Conservation (phyloP, 2,113 vertebrate genomes). For the Willisornis vidua region DNA sequence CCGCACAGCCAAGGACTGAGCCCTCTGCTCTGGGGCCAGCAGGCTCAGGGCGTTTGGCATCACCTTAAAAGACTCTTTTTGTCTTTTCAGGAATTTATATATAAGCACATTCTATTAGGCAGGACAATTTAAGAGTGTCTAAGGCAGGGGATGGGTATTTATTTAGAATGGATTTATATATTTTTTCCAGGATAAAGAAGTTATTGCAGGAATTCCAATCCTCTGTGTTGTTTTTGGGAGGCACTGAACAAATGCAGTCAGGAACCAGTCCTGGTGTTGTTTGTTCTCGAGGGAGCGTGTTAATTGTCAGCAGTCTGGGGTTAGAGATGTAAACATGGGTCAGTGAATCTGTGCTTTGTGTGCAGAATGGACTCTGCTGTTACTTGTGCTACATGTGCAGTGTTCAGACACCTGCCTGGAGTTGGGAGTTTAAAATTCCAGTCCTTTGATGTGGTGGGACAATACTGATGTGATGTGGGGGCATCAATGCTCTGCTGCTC, state of each 20-base stretch:
- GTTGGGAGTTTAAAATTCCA: background rate
- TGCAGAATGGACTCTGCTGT: rapidly evolving
- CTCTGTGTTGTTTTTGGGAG: background rate
- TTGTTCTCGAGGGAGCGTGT: no score
- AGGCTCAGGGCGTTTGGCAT: background rate
- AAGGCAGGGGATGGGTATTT: background rate
- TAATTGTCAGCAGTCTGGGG: background rate
- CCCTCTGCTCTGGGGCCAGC: rapidly evolving
- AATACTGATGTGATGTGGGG: background rate
- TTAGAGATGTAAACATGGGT: no score
- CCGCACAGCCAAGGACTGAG: conserved; percentile 69
- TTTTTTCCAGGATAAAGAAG: background rate
- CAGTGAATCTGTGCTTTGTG: rapidly evolving
- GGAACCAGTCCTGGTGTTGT: background rate
- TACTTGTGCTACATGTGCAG: rapidly evolving
- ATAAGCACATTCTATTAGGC: background rate
- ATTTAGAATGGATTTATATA: background rate
- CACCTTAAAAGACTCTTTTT: no score
- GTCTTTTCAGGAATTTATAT: no score
- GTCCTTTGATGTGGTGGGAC: rapidly evolving
- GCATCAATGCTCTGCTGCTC: rapidly evolving
- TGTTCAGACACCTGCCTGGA: rapidly evolving
- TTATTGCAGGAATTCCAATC: background rate
- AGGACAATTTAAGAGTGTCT: background rate
- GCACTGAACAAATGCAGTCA: rapidly evolving